Evolutionary conservation across 2,888 invertebrate species (phyloP), one percentile per base, ranked within the genome.

Genomic region (Sinotaia quadrata): DNA sequence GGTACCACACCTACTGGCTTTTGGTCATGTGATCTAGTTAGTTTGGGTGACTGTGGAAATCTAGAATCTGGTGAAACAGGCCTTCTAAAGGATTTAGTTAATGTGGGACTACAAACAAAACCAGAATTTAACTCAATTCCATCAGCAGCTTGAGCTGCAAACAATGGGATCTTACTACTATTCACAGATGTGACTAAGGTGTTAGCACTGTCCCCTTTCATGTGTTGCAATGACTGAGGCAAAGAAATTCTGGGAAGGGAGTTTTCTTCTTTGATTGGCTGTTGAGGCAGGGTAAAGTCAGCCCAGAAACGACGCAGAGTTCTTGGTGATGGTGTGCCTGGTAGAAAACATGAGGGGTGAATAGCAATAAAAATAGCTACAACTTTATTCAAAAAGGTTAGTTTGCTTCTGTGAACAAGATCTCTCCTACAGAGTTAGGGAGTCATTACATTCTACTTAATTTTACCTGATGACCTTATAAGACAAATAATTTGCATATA

Each of bases 301-400:
- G 73, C 68, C 73, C 73, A 73, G 54, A 70, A 58, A 31, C 57
- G 60, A 18, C 67, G 66, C 36, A 70, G 57, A 41, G 70, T 67
- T 70, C 67, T 67, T 36, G 70, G 70, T n/a, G 70, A 67, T n/a
- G 67, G 66, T 2, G 54, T 44, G 61, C 67, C 70, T 70, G 60
- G 49, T 24, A 52, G 54, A 66, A 54, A 47, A 56, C 18, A 47
- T 47, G 8, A 18, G 47, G 47, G 47, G 47, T 21, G 21, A 47
- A 47, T n/a, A 47, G 24, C 18, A 24, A 47, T 7, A 47, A 47
- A 47, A n/a, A n/a, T n/a, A n/a, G n/a, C n/a, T n/a, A n/a, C n/a
- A n/a, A n/a, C n/a, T n/a, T n/a, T n/a, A n/a, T n/a, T n/a, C n/a
- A n/a, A n/a, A n/a, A n/a, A n/a, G n/a, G n/a, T n/a, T n/a, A n/a